Conservation (phyloP, 1,140 invertebrate species). For the Ostrea edulis region DNA sequence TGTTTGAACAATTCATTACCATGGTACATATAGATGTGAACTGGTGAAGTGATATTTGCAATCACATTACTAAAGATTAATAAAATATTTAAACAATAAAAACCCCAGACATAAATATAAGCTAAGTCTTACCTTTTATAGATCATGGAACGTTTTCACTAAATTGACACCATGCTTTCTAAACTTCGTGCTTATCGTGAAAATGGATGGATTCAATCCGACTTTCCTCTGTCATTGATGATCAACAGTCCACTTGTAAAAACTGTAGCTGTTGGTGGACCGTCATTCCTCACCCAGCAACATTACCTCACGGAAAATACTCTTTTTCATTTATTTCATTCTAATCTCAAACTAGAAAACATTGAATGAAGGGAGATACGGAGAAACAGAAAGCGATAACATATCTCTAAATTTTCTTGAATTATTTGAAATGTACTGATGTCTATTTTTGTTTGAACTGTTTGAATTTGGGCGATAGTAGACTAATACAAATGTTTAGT, state of each 20-base stretch:
- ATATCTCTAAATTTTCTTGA: neutral
- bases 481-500: constrained; percentile 16
- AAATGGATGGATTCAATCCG: neutral
- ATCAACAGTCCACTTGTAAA: neutral
- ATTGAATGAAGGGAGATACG: neutral
- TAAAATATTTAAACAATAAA: neutral
- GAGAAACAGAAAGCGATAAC: neutral
- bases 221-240: constrained; percentile 11
- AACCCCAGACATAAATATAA: neutral
- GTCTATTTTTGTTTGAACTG: neutral
- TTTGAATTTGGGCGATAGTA: constrained; percentile 13
- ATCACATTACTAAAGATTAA: too few species aligned
- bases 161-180: neutral
- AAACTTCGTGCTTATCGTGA: neutral
- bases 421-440: constrained; percentile 5
- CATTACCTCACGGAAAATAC: neutral
- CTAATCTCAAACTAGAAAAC: neutral
- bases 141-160: neutral
- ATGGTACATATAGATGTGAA: too few species aligned
- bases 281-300: neutral
- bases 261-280: neutral
- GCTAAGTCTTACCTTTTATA: neutral
- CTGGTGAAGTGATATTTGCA: too few species aligned
- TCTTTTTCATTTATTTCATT: constrained; percentile 5
- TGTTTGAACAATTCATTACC: neutral